Base-by-base conservation (phyloP, 2,113 vertebrate species). In the Phyllopteryx taeniolatus region DNA sequence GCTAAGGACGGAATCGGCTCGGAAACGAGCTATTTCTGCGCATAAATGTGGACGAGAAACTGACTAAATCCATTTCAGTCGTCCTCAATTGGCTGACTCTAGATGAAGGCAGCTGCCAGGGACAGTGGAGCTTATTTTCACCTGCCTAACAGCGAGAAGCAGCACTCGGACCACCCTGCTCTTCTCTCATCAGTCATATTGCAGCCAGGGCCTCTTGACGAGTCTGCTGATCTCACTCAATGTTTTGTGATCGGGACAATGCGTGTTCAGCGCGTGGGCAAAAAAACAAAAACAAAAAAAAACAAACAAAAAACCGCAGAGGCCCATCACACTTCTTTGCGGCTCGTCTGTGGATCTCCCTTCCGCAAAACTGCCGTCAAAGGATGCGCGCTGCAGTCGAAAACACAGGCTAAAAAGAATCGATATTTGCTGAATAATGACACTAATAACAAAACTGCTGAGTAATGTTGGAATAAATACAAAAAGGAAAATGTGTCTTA, bases 191-290 rank as follows among this genome's bases (percentile, higher is more conserved):
- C 92, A 94, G 93, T 94, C 91, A 93, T 92, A 94, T 93, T 94
- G 92, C 93, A 92, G 91, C 89, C 92, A 87, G 90, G 90, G 92
- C 91, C 93, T 92, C 91, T 93, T 92, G 91, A 94, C 92, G 91
- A 93, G 90, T 90, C 91, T 91, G 92, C 91, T 93, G 92, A 93
- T 93, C 92, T 94, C 92, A 93, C 93, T 93, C 91, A 92, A 89
- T 91, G 91, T 92, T 93, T 93, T 93, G 92, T 93, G 88, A 91
- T 90, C 87, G 89, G 89, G 86, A 93, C 93, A 94, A 93, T 93
- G 87, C 91, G 88, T 90, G 88, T 91, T 89, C 86, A 88, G 77
- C 90, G 87, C 88, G 89, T 87, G 85, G 85, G 87, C 84, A 90
- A 87, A 90, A 93, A 91, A 91, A 87, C 90, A 87, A 90, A 93